Base-by-base conservation (phyloP, 2,888 invertebrate genomes). In the Drosophila acutilabella region DNA sequence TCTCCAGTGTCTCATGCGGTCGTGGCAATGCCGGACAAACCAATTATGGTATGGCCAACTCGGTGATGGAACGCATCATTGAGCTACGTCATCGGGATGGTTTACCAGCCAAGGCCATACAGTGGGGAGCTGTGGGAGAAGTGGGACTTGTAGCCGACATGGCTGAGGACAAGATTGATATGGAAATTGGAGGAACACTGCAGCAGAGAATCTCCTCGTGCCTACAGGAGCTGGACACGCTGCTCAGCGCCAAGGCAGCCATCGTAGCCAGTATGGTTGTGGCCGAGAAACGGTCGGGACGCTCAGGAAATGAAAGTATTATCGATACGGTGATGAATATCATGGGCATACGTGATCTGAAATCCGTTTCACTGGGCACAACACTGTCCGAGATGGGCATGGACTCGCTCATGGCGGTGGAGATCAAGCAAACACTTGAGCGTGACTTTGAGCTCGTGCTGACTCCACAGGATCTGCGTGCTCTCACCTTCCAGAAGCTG, bases 351-450 rank as follows among this genome's bases (percentile, higher is more conserved):
- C 93, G 94, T 80, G 95, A 96, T 87, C 91, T 95, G 88, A 96
- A 95, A 92, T 94, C 94, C 0, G 94, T 95, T 0, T 96, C 96
- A 47, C 94, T 94, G 69, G 95, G 95, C 86, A 94, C 95, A 0
- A 95, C 96, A 0, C 93, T 99, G 2, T 96, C 97, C 1, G 98
- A 99, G 91, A 93, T 99, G 73, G 99, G 99, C 38, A 96, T 99
- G 95, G 98, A 99, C 93, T 98, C 98, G 1, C 95, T 99, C 93
- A 98, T 98, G 97, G 97, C 97, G 0, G 97, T 98, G 0, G 98
- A 99, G 93, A 97, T 99, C 79, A 98, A 98, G 83, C 98, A 98
- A 92, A 96, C 96, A 0, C 92, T 98, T 2, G 98, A 98, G 91
- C 93, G 97, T 81, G 97, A 98, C 90, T 98, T 96, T 90, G 98